Conservation (phyloP, 2,797 vertebrate species). For the Kryptopterus vitreolus region DNA sequence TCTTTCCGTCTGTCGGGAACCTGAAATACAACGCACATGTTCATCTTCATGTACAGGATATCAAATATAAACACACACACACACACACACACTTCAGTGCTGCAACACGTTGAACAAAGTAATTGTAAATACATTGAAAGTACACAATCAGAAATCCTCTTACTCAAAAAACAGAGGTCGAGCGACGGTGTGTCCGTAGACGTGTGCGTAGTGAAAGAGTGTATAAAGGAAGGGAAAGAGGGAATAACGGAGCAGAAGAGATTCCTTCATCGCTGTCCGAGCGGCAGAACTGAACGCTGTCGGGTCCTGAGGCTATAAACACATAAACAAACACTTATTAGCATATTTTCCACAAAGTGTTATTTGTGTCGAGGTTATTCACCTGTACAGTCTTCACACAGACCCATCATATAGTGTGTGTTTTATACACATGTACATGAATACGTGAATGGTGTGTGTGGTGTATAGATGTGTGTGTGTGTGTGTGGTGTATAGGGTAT, state of each 20-base stretch:
- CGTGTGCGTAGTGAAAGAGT: slow-evolving; percentile 82
- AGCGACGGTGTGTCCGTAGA: slow-evolving; percentile 77
- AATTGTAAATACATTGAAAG: not conserved
- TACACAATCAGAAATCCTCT: slow-evolving; percentile 52
- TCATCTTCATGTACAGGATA: too few species aligned
- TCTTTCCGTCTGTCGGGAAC: slow-evolving; percentile 77
- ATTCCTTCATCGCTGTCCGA: slow-evolving; percentile 77
- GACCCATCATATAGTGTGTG: too few species aligned
- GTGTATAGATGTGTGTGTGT: too few species aligned
- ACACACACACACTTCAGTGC: not conserved
- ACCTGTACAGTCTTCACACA: too few species aligned
- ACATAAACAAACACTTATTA: not conserved
- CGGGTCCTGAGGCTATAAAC: slow-evolving; percentile 80
- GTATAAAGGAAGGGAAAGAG: slow-evolving; percentile 84
- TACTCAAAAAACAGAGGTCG: slow-evolving; percentile 85
- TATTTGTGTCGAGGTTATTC: too few species aligned
- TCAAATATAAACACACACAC: too few species aligned
- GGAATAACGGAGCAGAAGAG: slow-evolving; percentile 81
- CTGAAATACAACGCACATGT: slow-evolving; percentile 56
- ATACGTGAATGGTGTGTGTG: too few species aligned
- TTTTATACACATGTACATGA: too few species aligned
- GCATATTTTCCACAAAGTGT: too few species aligned
- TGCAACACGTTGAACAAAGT: not conserved
- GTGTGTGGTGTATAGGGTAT: too few species aligned
- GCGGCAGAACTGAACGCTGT: slow-evolving; percentile 74